Base-by-base conservation (phyloP, 2,888 invertebrate species). In the Orthonevra nobilis region DNA sequence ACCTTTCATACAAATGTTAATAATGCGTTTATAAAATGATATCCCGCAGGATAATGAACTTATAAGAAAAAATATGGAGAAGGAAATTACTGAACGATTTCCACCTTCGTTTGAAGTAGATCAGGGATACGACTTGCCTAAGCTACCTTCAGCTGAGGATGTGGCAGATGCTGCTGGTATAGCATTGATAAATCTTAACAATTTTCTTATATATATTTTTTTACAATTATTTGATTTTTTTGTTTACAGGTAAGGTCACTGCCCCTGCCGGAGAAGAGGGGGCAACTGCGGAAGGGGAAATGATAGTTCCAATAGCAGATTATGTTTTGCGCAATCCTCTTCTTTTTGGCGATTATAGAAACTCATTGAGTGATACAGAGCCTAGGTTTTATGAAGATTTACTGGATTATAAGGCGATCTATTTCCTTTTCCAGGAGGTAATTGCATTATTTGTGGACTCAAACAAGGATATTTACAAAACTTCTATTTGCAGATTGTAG, bases 321-420 rank as follows among this genome's bases (percentile, higher is more conserved):
- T 95, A 94, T 85, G 92, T 92, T 0, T 89, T 96, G 83, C 90
- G 95, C 9, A 94, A 97, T 88, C 97, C 97, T 0, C 85, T 96
- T 48, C 90, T 97, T 0, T 97, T 94, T 85, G 97, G 97, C 0
- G 97, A 97, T 86, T 97, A 94, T 84, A 91, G 96, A 40, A 97
- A 96, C 84, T 95, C 96, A 0, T 89, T 94, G 20, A 94, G 94
- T 81, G 95, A 96, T 84, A 92, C 92, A 0, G 96, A 96, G 82
- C 90, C 92, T 0, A 90, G 97, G 64, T 92, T 92, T 82, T 97
- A 97, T 84, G 97, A 97, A 85, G 97, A 97, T 86, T 89, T 97
- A 9, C 89, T 96, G 4, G 97, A 97, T 86, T 97, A 96, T 85
- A 94, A 96, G 83, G 96, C 96, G 0, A 92, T 96, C n/a, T 95